Conservation (phyloP, 1,140 invertebrate genomes). For the Drosophila leontia region DNA sequence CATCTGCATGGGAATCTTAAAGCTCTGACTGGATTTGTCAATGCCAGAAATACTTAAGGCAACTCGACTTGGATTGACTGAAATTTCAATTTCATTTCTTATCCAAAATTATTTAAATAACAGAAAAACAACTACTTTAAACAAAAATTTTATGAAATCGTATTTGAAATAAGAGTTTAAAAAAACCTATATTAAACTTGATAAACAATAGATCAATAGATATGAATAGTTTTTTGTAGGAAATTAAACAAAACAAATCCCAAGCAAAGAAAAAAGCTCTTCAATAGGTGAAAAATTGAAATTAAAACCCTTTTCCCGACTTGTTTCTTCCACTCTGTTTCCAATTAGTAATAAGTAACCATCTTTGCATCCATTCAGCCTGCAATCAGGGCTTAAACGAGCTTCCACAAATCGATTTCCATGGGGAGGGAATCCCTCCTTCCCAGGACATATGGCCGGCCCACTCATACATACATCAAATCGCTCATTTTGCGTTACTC, state of each 20-base stretch:
- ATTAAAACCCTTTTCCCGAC: too few species aligned
- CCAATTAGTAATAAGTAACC: constrained; percentile 36
- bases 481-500: constrained; percentile 36
- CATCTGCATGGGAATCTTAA: constrained; percentile 36
- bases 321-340: background rate
- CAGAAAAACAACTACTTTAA: too few species aligned
- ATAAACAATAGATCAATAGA: too few species aligned
- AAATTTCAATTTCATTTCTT: background rate
- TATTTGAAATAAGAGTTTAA: too few species aligned
- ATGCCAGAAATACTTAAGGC: background rate
- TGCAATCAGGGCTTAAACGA: constrained; percentile 25
- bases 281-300: too few species aligned
- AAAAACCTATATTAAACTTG: too few species aligned
- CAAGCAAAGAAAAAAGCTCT: too few species aligned
- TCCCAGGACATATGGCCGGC: constrained; percentile 10
- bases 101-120: too few species aligned
- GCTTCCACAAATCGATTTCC: constrained; percentile 43
- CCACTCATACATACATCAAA: constrained; percentile 39
- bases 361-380: constrained; percentile 9
- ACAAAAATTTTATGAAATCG: too few species aligned
- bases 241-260: too few species aligned
- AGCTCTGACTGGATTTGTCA: constrained; percentile 33
- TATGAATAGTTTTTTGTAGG: too few species aligned
- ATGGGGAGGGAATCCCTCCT: constrained; percentile 4
- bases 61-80: background rate